phyloP scores from a whole-genome alignment of 64 coral and sea anemone species.

The Montipora sp. region DNA sequence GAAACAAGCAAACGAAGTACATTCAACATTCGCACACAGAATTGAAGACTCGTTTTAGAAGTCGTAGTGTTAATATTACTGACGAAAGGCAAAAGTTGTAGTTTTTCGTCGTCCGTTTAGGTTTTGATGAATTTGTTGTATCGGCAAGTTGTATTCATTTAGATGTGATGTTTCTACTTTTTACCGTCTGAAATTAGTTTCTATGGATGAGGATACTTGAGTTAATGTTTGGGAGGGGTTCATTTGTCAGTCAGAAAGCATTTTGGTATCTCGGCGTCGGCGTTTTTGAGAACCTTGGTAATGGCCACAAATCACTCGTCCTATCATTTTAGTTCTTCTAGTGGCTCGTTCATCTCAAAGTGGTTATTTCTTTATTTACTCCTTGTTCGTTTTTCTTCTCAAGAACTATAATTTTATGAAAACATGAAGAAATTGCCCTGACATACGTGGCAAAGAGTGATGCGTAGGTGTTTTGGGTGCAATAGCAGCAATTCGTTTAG shows the following conservation, averaged over 20 bases:
- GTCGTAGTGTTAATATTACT: not conserved
- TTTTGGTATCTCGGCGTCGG: too few relatives aligned
- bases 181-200: not conserved
- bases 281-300: not conserved
- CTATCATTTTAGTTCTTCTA: not conserved
- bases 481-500: too few relatives aligned
- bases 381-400: not conserved
- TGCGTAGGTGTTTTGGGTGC: too few relatives aligned
- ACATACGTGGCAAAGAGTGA: too few relatives aligned
- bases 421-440: not conserved
- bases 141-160: not conserved
- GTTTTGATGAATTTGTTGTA: not conserved
- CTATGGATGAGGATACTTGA: not conserved
- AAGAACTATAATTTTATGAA: not conserved
- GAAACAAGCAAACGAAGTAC: not conserved
- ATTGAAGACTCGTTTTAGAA: not conserved
- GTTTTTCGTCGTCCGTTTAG: not conserved
- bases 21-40: conserved; percentile 6
- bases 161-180: not conserved
- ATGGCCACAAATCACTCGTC: not conserved
- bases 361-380: not conserved
- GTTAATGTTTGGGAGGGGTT: conserved; percentile 15
- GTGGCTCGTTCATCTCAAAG: not conserved
- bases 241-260: conserved; percentile 24
- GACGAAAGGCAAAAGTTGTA: too few relatives aligned